Base-by-base conservation (phyloP, 2,113 vertebrate genomes). In the Arizona elegans region DNA sequence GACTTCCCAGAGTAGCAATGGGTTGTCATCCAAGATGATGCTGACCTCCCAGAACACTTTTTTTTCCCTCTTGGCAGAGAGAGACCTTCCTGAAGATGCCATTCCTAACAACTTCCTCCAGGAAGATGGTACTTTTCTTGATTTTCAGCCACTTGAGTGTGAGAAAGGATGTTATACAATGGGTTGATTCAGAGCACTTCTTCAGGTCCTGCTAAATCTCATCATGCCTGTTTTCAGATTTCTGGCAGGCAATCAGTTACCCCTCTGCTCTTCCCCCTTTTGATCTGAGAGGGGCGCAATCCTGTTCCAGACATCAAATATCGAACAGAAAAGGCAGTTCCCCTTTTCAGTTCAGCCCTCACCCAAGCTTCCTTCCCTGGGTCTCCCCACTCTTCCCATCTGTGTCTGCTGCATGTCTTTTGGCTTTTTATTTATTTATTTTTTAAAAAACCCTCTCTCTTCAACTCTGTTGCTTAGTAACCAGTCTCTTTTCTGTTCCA, bases 401-500 rank as follows among this genome's bases (percentile, higher is more conserved):
- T 93, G 89, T 90, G 56, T 58, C 81, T 29, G 81, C 21, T 90
- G 86, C 70, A n/a, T 86, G 70, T 86, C 55, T 93, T 62, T 90
- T 23, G 53, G 13, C 38, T 81, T 47, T 75, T 55, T 75, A n/a
- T 65, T 65, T 65, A 5, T 65, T 65, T 70, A n/a, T n/a, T 65
- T 17, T 5, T 11, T 52, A 11, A 8, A 90, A 15, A n/a, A 70
- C 5, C 4, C 2, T 29, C 59, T 58, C 53, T 86, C 92, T 93
- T 23, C 5, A 10, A 21, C 50, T 87, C 92, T 26, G 92, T 93
- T 93, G 92, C 92, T 58, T 93, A 85, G 92, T 86, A 93, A 93
- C 92, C 47, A 54, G 81, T 21, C 50, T 93, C 81, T 26, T 59
- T 90, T 86, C 75, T 93, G 88, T 90, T 93, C 75, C 26, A 55